phyloP scores from a whole-genome alignment of 2,888 invertebrate species.

The Suillia variegata region DNA sequence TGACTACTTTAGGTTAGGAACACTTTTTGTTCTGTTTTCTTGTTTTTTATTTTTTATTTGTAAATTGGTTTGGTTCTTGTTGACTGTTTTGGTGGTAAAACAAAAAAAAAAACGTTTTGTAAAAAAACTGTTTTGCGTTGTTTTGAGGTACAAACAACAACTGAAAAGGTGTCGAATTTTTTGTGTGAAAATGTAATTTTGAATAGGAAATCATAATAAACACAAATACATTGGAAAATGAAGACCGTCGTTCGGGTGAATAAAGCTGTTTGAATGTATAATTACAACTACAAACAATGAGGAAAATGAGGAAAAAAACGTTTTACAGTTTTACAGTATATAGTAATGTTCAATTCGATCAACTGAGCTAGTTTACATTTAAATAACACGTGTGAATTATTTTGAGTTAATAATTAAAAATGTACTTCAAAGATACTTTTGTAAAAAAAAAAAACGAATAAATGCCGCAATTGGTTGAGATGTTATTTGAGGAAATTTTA shows the following conservation, averaged over 20 bases:
- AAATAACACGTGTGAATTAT: too few relatives aligned
- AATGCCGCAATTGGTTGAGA: too few relatives aligned
- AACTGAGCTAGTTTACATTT: too few relatives aligned
- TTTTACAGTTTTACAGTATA: too few relatives aligned
- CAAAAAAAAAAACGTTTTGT: not conserved
- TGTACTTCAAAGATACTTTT: too few relatives aligned
- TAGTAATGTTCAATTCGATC: too few relatives aligned
- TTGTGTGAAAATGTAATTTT: not conserved
- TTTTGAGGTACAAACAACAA: too few relatives aligned
- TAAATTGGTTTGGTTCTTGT: constrained; percentile 16
- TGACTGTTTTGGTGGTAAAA: constrained; percentile 17
- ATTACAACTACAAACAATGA: not conserved
- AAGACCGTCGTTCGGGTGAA: not conserved
- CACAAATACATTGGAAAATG: not conserved
- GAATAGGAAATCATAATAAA: not conserved
- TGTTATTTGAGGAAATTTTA: too few relatives aligned
- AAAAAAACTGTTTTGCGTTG: too few relatives aligned
- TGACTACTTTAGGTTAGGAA: constrained; percentile 14
- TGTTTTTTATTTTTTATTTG: constrained; percentile 26
- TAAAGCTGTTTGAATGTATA: not conserved
- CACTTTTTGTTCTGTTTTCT: constrained; percentile 11
- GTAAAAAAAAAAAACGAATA: too few relatives aligned
- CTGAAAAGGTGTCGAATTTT: not conserved
- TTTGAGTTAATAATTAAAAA: too few relatives aligned
- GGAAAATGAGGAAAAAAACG: too few relatives aligned